Base-by-base conservation (phyloP, 2,113 vertebrate genomes). In the Lasiurus cinereus region DNA sequence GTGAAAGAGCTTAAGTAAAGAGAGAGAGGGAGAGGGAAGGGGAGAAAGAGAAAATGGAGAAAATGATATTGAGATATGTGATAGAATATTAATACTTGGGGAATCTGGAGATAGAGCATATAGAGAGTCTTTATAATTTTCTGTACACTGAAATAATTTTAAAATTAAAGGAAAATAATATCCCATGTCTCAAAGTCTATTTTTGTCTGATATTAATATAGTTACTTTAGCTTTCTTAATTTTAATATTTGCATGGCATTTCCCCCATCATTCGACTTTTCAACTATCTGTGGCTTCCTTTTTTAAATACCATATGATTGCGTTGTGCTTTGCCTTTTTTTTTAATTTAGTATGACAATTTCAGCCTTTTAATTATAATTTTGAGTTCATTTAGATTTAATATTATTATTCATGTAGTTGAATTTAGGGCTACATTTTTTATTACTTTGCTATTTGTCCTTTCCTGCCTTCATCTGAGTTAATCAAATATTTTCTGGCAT, bases 401-500 rank as follows among this genome's bases (percentile, higher is more conserved):
- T 87, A 84, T 87, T 87, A 91, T 78, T 88, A 94, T 90, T 96
- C 72, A 85, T 82, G 76, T 46, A 88, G 43, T 76, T 95, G 33
- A 85, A 86, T 87, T 94, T 96, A 67, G 29, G 48, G 67, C 33
- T 92, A 48, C 36, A 36, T 0, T 89, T 73, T 72, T 96, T 92
- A 90, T 74, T 91, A 74, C 33, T 83, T 90, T 95, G 50, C 48
- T 93, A 24, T 95, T 93, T 94, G 67, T 93, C 88, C 77, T 95
- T 82, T 73, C 33, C 46, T 94, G 56, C 36, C 36, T 91, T 92
- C 67, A 31, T 95, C 69, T 93, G 46, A 10, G 54, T 88, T 97
- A 96, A 83, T 85, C 89, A 97, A 96, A 91, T 93, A 94, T 90
- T 96, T 94, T 83, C 14, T n/a, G 85, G 33, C 33, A 88, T 91